Evolutionary conservation across 2,888 invertebrate species (phyloP), one percentile per base, ranked within the genome.

Genomic region (Ophioninae sp.): DNA sequence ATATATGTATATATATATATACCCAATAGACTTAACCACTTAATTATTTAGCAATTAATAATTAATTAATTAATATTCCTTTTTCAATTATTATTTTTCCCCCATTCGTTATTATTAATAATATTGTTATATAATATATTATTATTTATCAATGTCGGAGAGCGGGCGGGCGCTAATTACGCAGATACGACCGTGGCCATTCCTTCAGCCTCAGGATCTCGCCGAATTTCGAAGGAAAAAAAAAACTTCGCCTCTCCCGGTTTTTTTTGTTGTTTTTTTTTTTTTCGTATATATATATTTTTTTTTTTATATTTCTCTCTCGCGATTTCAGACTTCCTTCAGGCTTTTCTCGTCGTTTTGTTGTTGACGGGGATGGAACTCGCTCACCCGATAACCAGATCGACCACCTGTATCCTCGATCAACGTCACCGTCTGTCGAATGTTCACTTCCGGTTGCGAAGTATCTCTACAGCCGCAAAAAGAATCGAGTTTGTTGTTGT

Each of bases 1-100:
- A 90, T 90, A 88, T 87, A 83, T 87, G 87, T 86, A 86, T 87
- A 84, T 88, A 81, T 86, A 85, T 87, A 85, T 86, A 89, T 90
- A 90, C 89, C 88, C 87, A 86, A 88, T 90, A 89, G 88, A 90
- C 91, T 92, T 91, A 91, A 88, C 88, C 88, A 89, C 88, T 89
- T 91, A 91, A 89, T 90, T 90, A 91, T 91, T 90, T 91, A 91
- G 91, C 91, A 91, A 90, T 91, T 91, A 92, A 90, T 92, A 91
- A 91, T 91, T 90, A 87, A 87, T 88, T 87, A 88, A 89, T 90
- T 91, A 91, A 90, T 91, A 89, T 90, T 89, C 77, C 80, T 84
- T 85, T 79, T 73, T 83, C 87, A 90, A 89, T 89, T 74, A 81
- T 80, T 77, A 70, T 74, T 81, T 81, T 74, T 72, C 70, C 68